Evolutionary conservation across 2,888 invertebrate genomes (phyloP).

Genomic region (Drosophila parthenogenetica): DNA sequence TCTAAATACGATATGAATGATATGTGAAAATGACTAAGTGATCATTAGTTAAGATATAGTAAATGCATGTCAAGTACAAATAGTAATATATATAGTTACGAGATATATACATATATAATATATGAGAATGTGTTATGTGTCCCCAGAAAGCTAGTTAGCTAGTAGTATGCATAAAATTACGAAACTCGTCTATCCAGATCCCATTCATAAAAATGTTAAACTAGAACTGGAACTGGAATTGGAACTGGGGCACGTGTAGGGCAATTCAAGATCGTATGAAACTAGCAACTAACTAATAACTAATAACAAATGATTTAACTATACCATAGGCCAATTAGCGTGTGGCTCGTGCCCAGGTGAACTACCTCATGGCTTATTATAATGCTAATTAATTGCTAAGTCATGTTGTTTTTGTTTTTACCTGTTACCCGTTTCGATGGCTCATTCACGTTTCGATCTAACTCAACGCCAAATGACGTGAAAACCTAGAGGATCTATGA

Average conservation of each 20-base stretch:
- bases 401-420: constrained; percentile 49
- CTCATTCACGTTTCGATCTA: constrained; percentile 49
- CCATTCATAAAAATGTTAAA: constrained; percentile 47
- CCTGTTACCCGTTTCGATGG: constrained; percentile 13
- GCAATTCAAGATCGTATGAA: constrained; percentile 59
- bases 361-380: constrained; percentile 68
- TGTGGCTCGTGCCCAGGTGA: constrained; percentile 76
- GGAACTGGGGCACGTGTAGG: constrained; percentile 58
- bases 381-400: constrained; percentile 68
- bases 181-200: constrained; percentile 29
- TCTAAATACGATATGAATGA: constrained; percentile 34
- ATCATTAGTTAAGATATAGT: constrained; percentile 43
- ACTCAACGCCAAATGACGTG: constrained; percentile 31
- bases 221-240: constrained; percentile 10
- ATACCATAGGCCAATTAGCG: constrained; percentile 47
- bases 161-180: constrained; percentile 12
- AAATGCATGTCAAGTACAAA: constrained; percentile 50
- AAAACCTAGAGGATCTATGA: constrained; percentile 31
- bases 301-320: constrained; percentile 26
- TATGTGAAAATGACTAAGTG: constrained; percentile 49
- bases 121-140: constrained; percentile 16
- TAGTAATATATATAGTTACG: constrained; percentile 12
- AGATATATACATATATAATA: constrained; percentile 3
- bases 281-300: constrained; percentile 23
- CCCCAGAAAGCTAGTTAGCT: constrained; percentile 1